Conservation (phyloP, 2,797 vertebrate genomes). For the Rhynchotus rufescens region DNA sequence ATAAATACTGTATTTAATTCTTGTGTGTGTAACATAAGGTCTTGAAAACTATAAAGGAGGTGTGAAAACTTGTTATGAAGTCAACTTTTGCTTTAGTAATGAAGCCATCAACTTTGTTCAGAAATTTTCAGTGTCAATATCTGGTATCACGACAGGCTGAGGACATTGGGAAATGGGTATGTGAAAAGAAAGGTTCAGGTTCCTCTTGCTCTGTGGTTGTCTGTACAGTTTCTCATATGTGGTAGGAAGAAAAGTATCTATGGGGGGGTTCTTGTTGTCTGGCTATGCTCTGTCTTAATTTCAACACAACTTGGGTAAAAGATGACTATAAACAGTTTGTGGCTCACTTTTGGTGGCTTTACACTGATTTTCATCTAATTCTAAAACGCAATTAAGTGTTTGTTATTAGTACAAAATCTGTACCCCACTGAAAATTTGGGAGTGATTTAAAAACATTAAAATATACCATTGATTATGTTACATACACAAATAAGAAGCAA, state of each 20-base stretch:
- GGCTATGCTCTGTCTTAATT: neutral
- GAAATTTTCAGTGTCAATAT: neutral
- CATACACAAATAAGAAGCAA: neutral
- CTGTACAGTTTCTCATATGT: neutral
- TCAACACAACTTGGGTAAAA: neutral
- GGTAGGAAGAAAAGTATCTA: neutral
- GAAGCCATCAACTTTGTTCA: neutral
- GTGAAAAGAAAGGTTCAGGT: neutral
- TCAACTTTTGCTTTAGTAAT: neutral
- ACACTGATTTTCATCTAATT: neutral
- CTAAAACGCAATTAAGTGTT: neutral
- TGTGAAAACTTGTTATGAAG: neutral
- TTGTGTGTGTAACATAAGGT: neutral
- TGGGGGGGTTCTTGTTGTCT: neutral
- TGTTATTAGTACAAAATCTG: neutral
- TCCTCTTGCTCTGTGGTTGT: neutral
- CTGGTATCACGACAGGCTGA: neutral
- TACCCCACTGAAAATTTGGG: neutral
- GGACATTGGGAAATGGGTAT: neutral
- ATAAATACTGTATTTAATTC: neutral
- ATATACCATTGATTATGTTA: neutral
- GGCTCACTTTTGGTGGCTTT: neutral
- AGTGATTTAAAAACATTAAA: neutral
- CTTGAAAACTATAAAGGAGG: neutral
- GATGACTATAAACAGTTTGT: neutral